Base-by-base conservation (phyloP, 2,113 vertebrate genomes). In the Triplophysa rosa region DNA sequence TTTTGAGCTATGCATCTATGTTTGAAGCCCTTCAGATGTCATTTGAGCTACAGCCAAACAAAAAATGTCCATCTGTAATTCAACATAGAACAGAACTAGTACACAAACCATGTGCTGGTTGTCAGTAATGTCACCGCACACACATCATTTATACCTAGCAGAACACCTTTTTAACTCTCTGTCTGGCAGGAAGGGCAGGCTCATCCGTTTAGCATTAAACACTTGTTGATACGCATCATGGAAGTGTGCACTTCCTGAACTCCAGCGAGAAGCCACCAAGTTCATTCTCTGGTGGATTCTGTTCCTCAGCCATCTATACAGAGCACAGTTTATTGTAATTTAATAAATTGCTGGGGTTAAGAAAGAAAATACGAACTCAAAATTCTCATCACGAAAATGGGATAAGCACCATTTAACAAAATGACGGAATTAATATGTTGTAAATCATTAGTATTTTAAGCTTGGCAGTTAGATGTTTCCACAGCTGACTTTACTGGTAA, bases 161-260 rank as follows among this genome's bases (percentile, higher is more conserved):
- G 59, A 77, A 64, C 62, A 61, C 59, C 65, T 78, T 83, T 87
- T 62, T 69, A 79, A 67, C 63, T 19, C 88, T 90, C 93, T 88
- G 91, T 69, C 81, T 76, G 89, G 90, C 89, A 88, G 79, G 86
- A 91, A 92, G 92, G 92, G 84, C 86, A 78, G 75, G 76, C 89
- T 92, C 89, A 91, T 88, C 92, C 92, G 91, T 92, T 90, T 91
- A 90, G 90, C 89, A 92, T 93, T 94, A 94, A 92, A 91, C 90
- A 88, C 88, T 79, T 80, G 86, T 91, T 94, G 91, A 92, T 91
- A 83, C 89, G 91, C 91, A 94, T 85, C 87, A 89, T 86, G 89
- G 89, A 87, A 90, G 81, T 85, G 82, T 86, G 84, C 68, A 85
- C 56, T 81, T 92, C 87, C 89, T 84, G 84, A 78, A 85, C 85